phyloP scores from a whole-genome alignment of 2,113 vertebrate species.

The Pluvialis apricaria region DNA sequence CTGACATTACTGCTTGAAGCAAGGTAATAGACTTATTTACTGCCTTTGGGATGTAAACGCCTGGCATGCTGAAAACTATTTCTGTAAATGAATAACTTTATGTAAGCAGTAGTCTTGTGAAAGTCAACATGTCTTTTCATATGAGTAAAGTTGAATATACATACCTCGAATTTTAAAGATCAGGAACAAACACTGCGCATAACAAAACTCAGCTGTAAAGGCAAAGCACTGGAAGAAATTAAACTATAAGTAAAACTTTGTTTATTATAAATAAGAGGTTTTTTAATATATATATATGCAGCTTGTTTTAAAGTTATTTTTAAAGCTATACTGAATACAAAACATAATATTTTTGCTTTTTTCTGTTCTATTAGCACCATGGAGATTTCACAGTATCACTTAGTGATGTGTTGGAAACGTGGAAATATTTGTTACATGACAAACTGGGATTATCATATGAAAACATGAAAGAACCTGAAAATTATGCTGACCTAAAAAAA shows the following conservation, averaged over 20 bases:
- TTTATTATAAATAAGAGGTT: not conserved
- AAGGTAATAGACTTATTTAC: not conserved
- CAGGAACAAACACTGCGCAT: not conserved
- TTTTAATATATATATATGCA: not conserved
- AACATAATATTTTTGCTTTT: not conserved
- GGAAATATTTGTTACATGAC: conserved; percentile 87
- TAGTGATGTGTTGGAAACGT: conserved; percentile 87
- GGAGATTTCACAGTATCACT: conserved; percentile 86
- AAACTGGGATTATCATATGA: conserved; percentile 81
- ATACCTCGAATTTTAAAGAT: not conserved
- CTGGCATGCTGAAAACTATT: not conserved
- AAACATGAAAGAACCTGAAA: conserved; percentile 68
- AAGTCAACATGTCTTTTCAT: not conserved
- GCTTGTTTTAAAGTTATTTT: not conserved
- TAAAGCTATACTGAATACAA: not conserved
- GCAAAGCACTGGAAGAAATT: not conserved
- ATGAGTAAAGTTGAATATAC: not conserved
- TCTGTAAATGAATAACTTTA: not conserved
- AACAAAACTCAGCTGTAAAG: not conserved
- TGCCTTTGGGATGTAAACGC: not conserved
- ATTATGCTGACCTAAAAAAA: conserved; percentile 79
- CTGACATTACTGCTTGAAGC: not conserved
- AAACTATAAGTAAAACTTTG: not conserved
- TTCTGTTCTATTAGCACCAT: conserved; percentile 67
- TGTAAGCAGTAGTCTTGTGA: not conserved